Conservation (phyloP, 1,140 invertebrate species). For the Diachasma alloeum region DNA sequence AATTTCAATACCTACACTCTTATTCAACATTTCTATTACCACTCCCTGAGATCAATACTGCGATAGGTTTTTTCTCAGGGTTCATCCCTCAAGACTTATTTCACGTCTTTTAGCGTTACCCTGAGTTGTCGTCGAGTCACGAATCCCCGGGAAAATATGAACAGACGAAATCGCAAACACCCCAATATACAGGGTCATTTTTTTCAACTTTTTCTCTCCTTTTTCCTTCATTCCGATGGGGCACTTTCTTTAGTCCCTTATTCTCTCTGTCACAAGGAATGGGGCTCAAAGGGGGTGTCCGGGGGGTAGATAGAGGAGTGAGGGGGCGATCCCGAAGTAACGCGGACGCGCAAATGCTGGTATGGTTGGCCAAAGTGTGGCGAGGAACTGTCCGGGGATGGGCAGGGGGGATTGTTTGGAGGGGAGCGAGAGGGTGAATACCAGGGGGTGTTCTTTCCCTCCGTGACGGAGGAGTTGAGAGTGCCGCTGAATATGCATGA, state of each 20-base stretch:
- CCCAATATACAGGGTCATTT: not conserved
- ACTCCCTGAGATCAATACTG: not conserved
- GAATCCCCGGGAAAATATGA: constrained; percentile 14
- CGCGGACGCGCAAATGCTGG: not conserved
- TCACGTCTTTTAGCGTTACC: constrained; percentile 24
- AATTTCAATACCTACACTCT: not conserved
- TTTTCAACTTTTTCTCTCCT: not conserved
- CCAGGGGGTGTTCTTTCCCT: constrained; percentile 63
- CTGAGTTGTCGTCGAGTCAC: constrained; percentile 10
- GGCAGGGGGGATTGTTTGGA: constrained; percentile 25
- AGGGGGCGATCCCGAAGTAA: not conserved
- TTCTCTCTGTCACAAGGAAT: not conserved
- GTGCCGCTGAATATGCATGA: constrained; percentile 67
- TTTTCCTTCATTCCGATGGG: not conserved
- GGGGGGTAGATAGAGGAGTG: not conserved
- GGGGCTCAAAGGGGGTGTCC: not conserved
- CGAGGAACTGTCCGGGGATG: constrained; percentile 2
- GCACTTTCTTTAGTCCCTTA: not conserved
- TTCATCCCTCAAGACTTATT: constrained; percentile 30
- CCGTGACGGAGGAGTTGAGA: constrained; percentile 67
- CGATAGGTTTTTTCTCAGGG: not conserved
- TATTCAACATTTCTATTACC: not conserved
- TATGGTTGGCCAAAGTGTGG: not conserved
- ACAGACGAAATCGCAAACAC: constrained; percentile 13
- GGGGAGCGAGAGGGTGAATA: constrained; percentile 31